Evolutionary conservation across 1,140 invertebrate genomes (phyloP).

Genomic region (Brachionus koreanus): DNA sequence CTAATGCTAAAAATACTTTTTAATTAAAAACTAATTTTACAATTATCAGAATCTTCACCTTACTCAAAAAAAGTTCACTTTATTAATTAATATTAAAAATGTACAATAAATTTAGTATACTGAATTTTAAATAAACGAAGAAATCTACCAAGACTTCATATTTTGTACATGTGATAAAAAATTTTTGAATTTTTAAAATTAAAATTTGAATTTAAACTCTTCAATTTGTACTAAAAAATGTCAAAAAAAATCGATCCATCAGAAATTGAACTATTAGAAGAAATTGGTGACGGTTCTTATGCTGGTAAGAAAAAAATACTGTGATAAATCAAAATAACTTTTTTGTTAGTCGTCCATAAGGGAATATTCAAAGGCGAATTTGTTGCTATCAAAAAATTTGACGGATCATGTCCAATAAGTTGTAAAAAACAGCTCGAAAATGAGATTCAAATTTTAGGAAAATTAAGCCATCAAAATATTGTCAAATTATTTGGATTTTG

Average conservation of each 20-base stretch:
- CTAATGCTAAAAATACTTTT: too few species aligned
- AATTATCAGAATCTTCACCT: too few species aligned
- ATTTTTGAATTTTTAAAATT: neutral
- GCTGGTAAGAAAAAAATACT: neutral
- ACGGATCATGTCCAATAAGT: neutral
- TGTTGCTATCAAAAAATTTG: constrained; percentile 9
- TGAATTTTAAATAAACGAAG: too few species aligned
- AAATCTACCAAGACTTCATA: neutral
- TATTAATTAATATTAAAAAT: too few species aligned
- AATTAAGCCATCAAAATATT: neutral
- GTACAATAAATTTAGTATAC: too few species aligned
- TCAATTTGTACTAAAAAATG: neutral
- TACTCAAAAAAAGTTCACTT: too few species aligned
- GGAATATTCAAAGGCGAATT: neutral
- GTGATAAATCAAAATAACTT: neutral
- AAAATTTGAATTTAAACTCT: neutral
- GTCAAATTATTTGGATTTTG: constrained; percentile 2
- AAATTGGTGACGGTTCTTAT: constrained; percentile 12
- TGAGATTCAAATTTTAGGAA: neutral
- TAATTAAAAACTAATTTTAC: too few species aligned
- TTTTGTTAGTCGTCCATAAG: neutral
- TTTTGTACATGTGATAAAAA: neutral
- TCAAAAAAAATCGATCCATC: neutral
- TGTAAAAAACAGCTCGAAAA: constrained; percentile 7
- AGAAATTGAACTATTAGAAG: neutral